Evolutionary conservation across 1,140 invertebrate species (phyloP).

Genomic region (Pseudomyrmex gracilis): DNA sequence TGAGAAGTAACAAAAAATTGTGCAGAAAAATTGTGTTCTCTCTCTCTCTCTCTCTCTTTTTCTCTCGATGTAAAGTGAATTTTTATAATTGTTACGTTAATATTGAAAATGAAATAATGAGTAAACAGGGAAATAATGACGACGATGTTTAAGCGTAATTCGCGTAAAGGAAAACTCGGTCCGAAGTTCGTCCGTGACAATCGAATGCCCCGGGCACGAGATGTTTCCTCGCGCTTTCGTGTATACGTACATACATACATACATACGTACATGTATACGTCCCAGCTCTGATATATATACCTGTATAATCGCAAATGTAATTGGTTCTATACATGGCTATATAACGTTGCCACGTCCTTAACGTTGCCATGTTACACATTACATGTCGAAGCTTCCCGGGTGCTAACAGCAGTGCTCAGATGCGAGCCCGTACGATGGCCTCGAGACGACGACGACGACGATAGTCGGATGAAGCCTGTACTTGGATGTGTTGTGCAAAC

Average conservation of each 20-base stretch:
- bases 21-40: too few relatives aligned
- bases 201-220: conserved; percentile 1
- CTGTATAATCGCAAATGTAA: conserved; percentile 55
- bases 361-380: conserved; percentile 29
- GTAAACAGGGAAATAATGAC: not conserved
- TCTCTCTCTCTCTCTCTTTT: not conserved
- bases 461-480: conserved; percentile 18
- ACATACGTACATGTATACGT: not conserved
- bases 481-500: conserved; percentile 47
- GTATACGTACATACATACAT: not conserved
- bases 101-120: not conserved
- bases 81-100: not conserved
- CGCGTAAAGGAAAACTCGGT: not conserved
- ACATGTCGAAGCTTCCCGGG: conserved; percentile 42
- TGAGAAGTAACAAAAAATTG: not conserved
- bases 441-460: conserved; percentile 29
- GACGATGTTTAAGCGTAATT: not conserved
- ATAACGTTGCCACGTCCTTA: conserved; percentile 33
- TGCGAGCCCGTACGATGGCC: conserved; percentile 9
- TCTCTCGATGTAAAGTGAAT: not conserved
- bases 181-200: conserved; percentile 18
- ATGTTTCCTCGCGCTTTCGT: not conserved
- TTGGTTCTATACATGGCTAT: conserved; percentile 52
- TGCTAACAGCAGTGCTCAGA: conserved; percentile 51
- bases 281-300: conserved; percentile 18